These are phyloP conservation scores for Clanis bilineata DNA, from an alignment of 2,888 invertebrate species.

Conservation along the genomic window DNA sequence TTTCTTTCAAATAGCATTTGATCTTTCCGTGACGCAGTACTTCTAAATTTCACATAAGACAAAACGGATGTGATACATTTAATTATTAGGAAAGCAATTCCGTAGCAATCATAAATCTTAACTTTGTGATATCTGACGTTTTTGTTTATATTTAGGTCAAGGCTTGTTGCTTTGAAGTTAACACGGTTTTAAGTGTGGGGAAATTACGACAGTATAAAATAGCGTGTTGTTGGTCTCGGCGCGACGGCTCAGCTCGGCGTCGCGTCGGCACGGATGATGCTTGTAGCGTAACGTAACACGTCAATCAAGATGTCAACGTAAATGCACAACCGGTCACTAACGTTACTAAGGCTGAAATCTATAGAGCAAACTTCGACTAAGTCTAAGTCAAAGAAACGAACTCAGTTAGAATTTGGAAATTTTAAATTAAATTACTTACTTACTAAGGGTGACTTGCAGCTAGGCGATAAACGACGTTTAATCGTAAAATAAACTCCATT, in stretches of 20 bases:
- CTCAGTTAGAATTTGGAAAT: no score
- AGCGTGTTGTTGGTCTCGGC: conserved; percentile 39
- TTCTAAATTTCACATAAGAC: not conserved
- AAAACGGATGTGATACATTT: not conserved
- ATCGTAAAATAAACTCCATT: no score
- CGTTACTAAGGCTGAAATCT: no score
- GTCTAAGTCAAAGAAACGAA: no score
- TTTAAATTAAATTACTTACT: no score
- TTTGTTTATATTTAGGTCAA: conserved; percentile 51
- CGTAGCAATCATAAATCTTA: conserved; percentile 1
- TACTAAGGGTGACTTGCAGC: no score
- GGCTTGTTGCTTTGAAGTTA: conserved; percentile 52
- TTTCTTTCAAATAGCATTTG: no score
- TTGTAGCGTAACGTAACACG: conserved; percentile 51
- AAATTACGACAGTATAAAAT: conserved; percentile 53
- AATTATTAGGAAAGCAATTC: not conserved
- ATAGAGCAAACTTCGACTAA: no score
- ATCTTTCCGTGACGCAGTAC: not conserved
- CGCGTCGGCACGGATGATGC: conserved; percentile 38
- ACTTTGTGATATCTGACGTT: not conserved
- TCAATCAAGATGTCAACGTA: conserved; percentile 66
- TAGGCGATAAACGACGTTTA: no score
- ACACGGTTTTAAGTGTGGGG: conserved; percentile 43
- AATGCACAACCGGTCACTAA: conserved; percentile 33
- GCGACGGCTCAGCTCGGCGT: no score